Base-by-base conservation (phyloP, 1,140 invertebrate genomes). In the Drepana arcuata region DNA sequence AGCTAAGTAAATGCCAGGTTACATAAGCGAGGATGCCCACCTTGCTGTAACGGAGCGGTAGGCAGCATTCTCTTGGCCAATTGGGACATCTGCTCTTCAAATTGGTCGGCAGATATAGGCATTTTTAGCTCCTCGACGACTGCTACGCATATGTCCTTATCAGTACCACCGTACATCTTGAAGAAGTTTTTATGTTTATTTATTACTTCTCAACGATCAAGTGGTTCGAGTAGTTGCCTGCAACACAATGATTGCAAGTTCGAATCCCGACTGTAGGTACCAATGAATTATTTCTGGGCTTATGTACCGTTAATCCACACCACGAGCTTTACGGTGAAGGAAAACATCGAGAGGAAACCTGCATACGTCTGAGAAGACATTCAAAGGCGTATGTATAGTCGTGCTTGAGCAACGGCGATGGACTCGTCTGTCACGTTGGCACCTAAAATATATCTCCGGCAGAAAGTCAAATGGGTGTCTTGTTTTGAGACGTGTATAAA, bases 101-200 rank as follows among this genome's bases (percentile, higher is more conserved):
- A 93, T 54, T 94, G 86, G 25, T 89, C 85, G 2, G 86, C 70
- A 4, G 86, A 87, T 14, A 93, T 67, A 0, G 92, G 90, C 47
- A 95, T 72, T 32, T 88, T 82, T 39, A 91, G 84, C 49, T 87
- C 85, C 30, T 86, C 80, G 23, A 94, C 88, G n/a, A 92, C 85
- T 29, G 90, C 86, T 41, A 86, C 75, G 16, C 88, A 88, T 12
- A 91, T 87, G 38, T 90, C 88, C 11, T 65, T 57, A 63, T 92
- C 89, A 18, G 89, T 89, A 27, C 85, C 88, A 27, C 93, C 93
- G 21, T 61, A 63, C 23, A 63, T 36, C 71, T 75, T 25, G 10
- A 21, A 28, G 23, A 21, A 28, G 5, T 15, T 30, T 9, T 32
- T 9, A 7, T n/a, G 2, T 13, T 33, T 21, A 23, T 30, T 1